Conservation (phyloP, 2,113 vertebrate genomes). For the Cisticola juncidis region DNA sequence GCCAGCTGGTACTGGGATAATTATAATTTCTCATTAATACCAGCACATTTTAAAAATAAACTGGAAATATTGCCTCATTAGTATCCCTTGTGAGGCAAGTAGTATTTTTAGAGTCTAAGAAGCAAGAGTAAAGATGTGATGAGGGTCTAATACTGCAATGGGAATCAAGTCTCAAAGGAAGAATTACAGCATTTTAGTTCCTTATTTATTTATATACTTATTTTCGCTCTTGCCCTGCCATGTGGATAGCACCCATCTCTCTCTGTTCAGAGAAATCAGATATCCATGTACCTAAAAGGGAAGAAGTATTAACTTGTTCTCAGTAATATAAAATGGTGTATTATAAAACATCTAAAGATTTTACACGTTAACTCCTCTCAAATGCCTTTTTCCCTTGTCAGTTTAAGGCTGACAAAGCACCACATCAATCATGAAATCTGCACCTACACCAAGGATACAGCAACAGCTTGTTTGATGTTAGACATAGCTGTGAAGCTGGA, state of each 20-base stretch:
- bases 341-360: not conserved
- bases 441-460: not conserved
- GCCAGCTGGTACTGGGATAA: constrained; percentile 41
- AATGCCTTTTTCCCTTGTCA: not conserved
- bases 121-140: not conserved
- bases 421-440: not conserved
- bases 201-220: not conserved
- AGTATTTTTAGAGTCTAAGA: constrained; percentile 30
- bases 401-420: not conserved
- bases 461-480: not conserved
- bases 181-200: not conserved
- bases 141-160: not conserved
- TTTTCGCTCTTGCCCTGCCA: not conserved
- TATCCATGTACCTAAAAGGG: not conserved
- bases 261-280: not conserved
- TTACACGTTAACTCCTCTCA: not conserved
- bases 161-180: constrained; percentile 2
- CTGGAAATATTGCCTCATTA: constrained; percentile 29
- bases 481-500: not conserved
- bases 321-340: not conserved
- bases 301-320: not conserved
- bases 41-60: constrained; percentile 32
- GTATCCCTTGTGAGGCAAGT: constrained; percentile 31
- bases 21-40: constrained; percentile 53
- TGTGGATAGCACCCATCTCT: not conserved